Evolutionary conservation across 2,797 vertebrate species (phyloP).

Genomic region (Vipera ursinii): DNA sequence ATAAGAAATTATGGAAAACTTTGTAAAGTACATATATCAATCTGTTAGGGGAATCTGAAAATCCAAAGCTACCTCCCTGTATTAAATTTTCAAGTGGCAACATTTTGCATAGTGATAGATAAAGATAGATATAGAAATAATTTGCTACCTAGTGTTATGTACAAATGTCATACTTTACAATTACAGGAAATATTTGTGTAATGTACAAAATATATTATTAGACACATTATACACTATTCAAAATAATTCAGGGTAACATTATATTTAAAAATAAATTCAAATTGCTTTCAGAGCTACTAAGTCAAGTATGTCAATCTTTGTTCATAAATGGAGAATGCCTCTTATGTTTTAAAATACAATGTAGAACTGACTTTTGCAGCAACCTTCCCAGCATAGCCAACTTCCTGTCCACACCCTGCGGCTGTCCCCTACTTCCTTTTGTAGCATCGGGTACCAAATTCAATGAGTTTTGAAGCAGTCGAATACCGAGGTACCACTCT

Average conservation of each 20-base stretch:
- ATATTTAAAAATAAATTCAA: not conserved
- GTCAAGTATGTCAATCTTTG: not conserved
- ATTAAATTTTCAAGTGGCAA: not conserved
- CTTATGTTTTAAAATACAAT: not conserved
- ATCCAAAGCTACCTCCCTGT: not conserved
- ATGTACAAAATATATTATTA: not conserved
- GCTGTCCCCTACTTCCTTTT: not conserved
- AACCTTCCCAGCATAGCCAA: too few relatives aligned
- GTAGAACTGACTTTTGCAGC: not conserved
- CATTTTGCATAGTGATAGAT: not conserved
- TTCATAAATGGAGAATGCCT: not conserved
- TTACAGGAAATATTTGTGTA: not conserved
- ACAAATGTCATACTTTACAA: not conserved
- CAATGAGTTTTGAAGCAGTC: not conserved
- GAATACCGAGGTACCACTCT: not conserved
- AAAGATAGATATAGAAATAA: not conserved
- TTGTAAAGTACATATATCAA: conserved; percentile 10
- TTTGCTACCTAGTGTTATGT: not conserved
- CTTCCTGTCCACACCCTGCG: too few relatives aligned
- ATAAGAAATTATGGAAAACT: not conserved
- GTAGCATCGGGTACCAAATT: not conserved
- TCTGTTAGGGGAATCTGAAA: not conserved
- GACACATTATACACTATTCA: not conserved
- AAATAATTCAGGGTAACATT: not conserved
- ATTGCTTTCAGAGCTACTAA: not conserved